Conservation (phyloP, 2,113 vertebrate species). For the Scolopax mira region DNA sequence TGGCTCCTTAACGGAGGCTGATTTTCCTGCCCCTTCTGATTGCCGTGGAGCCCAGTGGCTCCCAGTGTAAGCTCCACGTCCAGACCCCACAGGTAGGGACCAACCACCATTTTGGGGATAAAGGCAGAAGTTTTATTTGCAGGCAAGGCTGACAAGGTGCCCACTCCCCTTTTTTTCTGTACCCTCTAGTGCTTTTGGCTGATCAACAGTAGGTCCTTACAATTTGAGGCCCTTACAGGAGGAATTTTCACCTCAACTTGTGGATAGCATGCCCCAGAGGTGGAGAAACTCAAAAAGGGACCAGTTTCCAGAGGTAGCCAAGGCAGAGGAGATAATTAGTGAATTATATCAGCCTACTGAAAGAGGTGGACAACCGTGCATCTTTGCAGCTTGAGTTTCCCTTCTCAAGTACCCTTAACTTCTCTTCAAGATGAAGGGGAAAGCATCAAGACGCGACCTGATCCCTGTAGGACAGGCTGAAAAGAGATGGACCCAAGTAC, state of each 20-base stretch:
- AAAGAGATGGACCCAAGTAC: background rate
- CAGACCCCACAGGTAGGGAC: background rate
- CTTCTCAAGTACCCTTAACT: background rate
- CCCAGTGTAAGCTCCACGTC: rapidly evolving
- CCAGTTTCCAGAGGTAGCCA: background rate
- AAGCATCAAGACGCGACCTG: rapidly evolving
- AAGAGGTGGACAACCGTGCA: rapidly evolving
- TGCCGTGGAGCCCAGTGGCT: background rate
- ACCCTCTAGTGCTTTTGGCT: background rate
- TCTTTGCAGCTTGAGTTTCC: background rate
- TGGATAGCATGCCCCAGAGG: background rate
- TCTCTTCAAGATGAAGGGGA: background rate
- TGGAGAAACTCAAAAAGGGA: background rate
- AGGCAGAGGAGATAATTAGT: background rate
- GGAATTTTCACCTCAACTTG: background rate
- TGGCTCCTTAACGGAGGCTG: background rate
- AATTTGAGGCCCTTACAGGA: background rate
- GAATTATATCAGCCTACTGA: background rate
- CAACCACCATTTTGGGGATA: rapidly evolving
- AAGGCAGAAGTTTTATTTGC: background rate
- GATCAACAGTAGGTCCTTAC: background rate
- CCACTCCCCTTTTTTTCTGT: background rate
- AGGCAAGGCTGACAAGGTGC: background rate
- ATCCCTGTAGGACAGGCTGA: background rate
- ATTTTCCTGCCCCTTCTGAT: background rate